Evolutionary conservation across 2,113 vertebrate genomes (phyloP), one percentile per base, ranked within the genome.

Genomic region (Piprites chloris): DNA sequence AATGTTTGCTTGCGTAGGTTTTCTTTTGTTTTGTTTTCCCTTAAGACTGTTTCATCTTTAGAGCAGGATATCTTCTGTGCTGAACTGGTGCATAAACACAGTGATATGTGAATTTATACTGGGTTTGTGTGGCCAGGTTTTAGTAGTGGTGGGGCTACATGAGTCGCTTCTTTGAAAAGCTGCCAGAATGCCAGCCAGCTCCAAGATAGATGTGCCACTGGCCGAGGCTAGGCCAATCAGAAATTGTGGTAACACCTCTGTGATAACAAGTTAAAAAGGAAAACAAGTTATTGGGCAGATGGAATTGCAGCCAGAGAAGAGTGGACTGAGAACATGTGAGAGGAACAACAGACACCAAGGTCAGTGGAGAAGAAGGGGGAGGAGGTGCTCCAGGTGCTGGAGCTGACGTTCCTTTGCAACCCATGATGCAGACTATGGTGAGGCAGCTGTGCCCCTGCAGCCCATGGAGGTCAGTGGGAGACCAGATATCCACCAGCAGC

Each of bases 211-310:
- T 5, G 8, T 28, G 14, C 33, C 46, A 9, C 39, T 68, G 20
- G 13, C 20, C 1, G 0, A 61, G 53, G 11, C 78, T 75, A 16
- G 33, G 18, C 11, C 46, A 52, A 46, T 8, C 46, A 46, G 53
- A 53, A 68, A 61, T 41, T 4, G 16, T 7, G 4, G 19, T 46
- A 75, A 52, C 0, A 0, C 11, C 20, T 68, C 67, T 37, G 21
- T 68, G 39, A 21, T 61, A 32, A 75, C 16, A 7, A 52, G 39
- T 47, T 47, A 53, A 68, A 47, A 39, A 35, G n/a, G 16, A 5
- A 12, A 61, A 52, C 24, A 21, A 12, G 19, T 53, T 46, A 46
- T 8, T 61, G 46, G 7, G 28, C 24, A 53, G 20, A n/a, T 59
- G 15, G 17, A 39, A 59, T 46, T 74, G 33, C 46, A 59, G 28